Conservation (phyloP, 2,113 vertebrate species). For the Oncorhynchus mykiss region DNA sequence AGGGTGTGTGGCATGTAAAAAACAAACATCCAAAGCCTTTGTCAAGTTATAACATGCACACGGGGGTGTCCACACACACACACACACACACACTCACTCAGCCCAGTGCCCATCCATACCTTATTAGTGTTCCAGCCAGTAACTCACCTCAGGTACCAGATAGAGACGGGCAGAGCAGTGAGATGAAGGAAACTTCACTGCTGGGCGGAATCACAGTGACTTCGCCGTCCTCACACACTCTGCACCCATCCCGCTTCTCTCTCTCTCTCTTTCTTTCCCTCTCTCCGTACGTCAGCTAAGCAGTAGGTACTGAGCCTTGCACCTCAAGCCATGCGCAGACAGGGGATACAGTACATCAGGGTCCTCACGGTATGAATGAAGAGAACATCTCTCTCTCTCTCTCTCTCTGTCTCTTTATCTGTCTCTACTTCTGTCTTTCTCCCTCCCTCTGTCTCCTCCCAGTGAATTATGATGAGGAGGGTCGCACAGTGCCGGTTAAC, state of each 20-base stretch:
- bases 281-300: not conserved
- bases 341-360: too few relatives aligned
- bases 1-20: not conserved
- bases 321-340: too few relatives aligned
- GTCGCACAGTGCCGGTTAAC: conserved; percentile 63
- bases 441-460: conserved; percentile 45
- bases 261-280: conserved; percentile 23
- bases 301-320: too few relatives aligned
- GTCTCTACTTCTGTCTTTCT: not conserved
- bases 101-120: too few relatives aligned
- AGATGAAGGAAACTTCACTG: conserved; percentile 63
- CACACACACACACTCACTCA: too few relatives aligned
- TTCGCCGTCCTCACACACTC: conserved; percentile 38
- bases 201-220: conserved; percentile 55
- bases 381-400: not conserved
- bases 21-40: too few relatives aligned
- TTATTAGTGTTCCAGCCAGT: conserved; percentile 16
- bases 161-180: conserved; percentile 16
- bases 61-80: too few relatives aligned
- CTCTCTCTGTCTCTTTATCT: not conserved
- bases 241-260: conserved; percentile 64
- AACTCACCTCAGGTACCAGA: conserved; percentile 61
- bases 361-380: not conserved
- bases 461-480: conserved; percentile 39
- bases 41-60: too few relatives aligned